Evolutionary conservation across 2,113 vertebrate species (phyloP), one percentile per base, ranked within the genome.

Genomic region (Saguinus imperator): DNA sequence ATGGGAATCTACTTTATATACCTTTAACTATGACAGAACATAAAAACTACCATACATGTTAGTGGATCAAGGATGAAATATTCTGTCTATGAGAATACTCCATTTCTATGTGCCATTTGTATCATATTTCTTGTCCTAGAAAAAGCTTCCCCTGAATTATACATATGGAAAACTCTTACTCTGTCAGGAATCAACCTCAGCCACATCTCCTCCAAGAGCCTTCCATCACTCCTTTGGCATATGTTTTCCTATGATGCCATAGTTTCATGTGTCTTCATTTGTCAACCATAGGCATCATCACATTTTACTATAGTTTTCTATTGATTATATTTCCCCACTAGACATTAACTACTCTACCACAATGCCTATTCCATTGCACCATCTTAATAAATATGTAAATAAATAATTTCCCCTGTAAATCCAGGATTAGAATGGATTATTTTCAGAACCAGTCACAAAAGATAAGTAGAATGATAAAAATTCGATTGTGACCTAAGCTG

Each of bases 241-340:
- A n/a, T 1, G 6, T 66, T 61, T 35, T 79, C 4, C 27, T 32
- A 5, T 11, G 20, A 40, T 1, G 17, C 4, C 11, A 16, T 0
- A 10, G 20, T n/a, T 37, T 6, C 43, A 57, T 37, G 11, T 58
- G 1, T 32, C 8, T 32, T 72, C 27, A 61, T 48, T 32, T 73
- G 7, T 73, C 43, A 80, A 0, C 18, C 72, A 43, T 2, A 29
- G 6, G 1, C 4, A 20, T 17, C 13, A 12, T 57, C 52, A 32
- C 4, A 12, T 17, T 37, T 40, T 61, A 23, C 43, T n/a, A 16
- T 37, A 8, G 10, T 55, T 57, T 70, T 43, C 25, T 68, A 5
- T 37, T 43, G 13, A 20, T 1, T 40, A 0, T 43, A 13, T 14
- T 55, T 68, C 21, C 4, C 14, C 1, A 3, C 6, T 8, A 80